Percentiles rank a stretch among this genome's conserved stretches.
Conservation (phyloP, 2,113 vertebrate genomes). For the Vombatus ursinus region DNA sequence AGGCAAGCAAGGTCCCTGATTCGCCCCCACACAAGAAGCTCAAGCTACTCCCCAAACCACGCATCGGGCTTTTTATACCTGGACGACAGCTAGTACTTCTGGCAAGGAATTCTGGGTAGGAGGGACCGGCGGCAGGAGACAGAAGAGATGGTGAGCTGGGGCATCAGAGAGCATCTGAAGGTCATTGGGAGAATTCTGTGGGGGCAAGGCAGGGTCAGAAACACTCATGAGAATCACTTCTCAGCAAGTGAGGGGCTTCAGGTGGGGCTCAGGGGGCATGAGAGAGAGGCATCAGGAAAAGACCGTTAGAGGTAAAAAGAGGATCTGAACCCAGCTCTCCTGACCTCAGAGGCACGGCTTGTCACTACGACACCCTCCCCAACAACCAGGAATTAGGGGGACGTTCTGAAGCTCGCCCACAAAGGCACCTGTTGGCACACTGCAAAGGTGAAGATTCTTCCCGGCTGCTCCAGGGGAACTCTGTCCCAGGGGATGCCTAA, state of each 20-base stretch:
- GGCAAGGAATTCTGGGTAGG: slow-evolving; percentile 96
- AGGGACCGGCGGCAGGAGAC: slow-evolving; percentile 94
- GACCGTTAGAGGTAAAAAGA: too few relatives aligned
- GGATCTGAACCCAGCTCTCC: background rate
- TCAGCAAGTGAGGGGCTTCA: background rate
- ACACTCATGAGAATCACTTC: background rate
- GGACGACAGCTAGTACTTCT: slow-evolving; percentile 96
- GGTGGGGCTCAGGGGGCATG: background rate
- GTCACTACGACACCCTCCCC: background rate
- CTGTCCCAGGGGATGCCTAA: background rate
- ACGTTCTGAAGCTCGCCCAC: too few relatives aligned
- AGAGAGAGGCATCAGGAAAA: too few relatives aligned
- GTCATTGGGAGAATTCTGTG: slow-evolving; percentile 97
- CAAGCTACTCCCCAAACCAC: background rate
- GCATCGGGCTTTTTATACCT: slow-evolving; percentile 84
- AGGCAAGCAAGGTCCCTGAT: fast-evolving
- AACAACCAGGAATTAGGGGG: background rate
- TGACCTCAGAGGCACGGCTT: fast-evolving
- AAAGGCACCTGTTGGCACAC: background rate
- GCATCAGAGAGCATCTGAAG: slow-evolving; percentile 98
- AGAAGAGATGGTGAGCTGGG: slow-evolving; percentile 98
- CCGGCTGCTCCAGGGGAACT: background rate
- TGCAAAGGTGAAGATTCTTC: background rate
- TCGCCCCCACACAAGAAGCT: background rate
- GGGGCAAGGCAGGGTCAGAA: background rate